Evolutionary conservation across 30 jellyfish, hydroid and myxozoan species (phyloP), one percentile per base, ranked within the genome.

Genomic region (Aurelia sp.): DNA sequence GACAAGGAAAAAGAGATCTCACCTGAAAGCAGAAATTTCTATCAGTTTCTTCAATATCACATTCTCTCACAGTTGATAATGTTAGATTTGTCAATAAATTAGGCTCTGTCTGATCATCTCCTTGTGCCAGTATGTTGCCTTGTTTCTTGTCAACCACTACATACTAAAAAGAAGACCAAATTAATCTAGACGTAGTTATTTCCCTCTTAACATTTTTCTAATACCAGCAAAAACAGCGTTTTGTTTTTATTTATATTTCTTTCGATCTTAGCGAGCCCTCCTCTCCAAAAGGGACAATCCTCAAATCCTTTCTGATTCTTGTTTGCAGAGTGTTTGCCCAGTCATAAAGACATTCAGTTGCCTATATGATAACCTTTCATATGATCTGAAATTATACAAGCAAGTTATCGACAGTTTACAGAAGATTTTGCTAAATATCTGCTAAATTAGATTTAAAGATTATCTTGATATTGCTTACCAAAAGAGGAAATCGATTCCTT

Each of bases 21-120:
- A 94, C 99, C 94, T 95, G 99, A 81, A 95, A 95, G 67, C 99
- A 95, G 82, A 80, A 90, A 71, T 95, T 95, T 62, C 99, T 72
- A 44, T 95, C 99, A 12, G 91, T 57, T 72, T 95, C 99, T 8
- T 72, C 90, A 4, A 91, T 61, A 59, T 80, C 97, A 57, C 96
- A 89, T 35, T 81, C 94, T 35, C 75, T 86, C 31, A 95, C 97
- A 24, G 98, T 65, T 8, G 97, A 95, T 65, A 95, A 80, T 84
- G 93, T 80, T 27, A 95, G 84, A 33, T 82, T 85, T 22, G 93
- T 77, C 53, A 95, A 87, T 63, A 88, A 65, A 3, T 87, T 53
- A n/a, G 99, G 95, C 1, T 48, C 78, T 35, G 51, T 78, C 55
- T 95, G 98, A 52, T 95, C 98, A 44, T 95, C 98, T 22, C 99